These are phyloP conservation scores for Laupala kohalensis DNA, from an alignment of 1,140 invertebrate genomes.

Conservation along the genomic window DNA sequence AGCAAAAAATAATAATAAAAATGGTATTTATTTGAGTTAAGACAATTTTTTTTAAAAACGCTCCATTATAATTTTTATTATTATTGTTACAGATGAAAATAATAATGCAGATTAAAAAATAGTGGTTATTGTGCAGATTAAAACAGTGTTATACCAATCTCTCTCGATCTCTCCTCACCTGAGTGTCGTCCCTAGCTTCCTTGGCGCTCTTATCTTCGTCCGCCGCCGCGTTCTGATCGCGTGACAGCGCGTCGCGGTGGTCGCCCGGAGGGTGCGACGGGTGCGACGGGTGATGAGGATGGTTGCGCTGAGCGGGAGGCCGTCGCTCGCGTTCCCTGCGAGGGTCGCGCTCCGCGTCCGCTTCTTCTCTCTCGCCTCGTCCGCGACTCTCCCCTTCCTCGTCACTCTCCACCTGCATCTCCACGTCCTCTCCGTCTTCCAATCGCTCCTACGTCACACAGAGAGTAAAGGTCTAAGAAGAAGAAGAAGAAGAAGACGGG, in stretches of 20 bases:
- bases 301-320: neutral
- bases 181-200: slow-evolving; percentile 30
- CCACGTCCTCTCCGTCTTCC: slow-evolving; percentile 49
- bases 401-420: slow-evolving; percentile 62
- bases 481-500: no score
- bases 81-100: no score
- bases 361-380: slow-evolving; percentile 44
- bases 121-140: no score
- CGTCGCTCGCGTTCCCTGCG: neutral
- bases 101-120: no score
- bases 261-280: neutral
- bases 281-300: neutral
- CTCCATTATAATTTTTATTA: no score
- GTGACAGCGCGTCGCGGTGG: neutral
- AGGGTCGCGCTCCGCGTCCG: slow-evolving; percentile 15
- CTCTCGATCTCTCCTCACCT: no score
- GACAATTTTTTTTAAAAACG: no score
- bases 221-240: slow-evolving; percentile 38
- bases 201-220: slow-evolving; percentile 42
- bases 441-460: slow-evolving; percentile 44
- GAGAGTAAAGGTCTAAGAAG: no score
- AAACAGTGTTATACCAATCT: no score
- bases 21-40: no score
- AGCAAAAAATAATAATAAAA: no score
- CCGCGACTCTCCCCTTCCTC: slow-evolving; percentile 33